Base-by-base conservation (phyloP, 2,888 invertebrate species). In the Thera britannica region DNA sequence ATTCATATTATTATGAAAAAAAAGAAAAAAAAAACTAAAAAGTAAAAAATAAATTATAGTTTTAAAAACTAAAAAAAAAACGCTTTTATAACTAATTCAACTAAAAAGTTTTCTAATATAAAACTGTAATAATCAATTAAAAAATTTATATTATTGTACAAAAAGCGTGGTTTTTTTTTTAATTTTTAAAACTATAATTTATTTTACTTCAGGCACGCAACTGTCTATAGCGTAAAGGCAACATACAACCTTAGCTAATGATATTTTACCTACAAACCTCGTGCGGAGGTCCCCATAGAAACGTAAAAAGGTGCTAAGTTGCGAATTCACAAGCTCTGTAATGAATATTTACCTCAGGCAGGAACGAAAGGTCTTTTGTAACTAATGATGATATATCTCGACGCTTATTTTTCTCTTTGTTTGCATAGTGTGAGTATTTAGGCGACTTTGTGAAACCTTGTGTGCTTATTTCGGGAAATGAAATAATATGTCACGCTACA, bases 321-420 rank as follows among this genome's bases (percentile, higher is more conserved):
- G 56, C 55, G 38, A 61, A 65, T 55, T 58, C 46, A 56, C 63
- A 62, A n/a, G 52, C 55, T 44, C 23, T 9, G 51, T 69, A 66
- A 69, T 69, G 65, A 69, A 66, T 60, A 69, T 69, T 69, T 69
- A 69, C 69, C 59, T 51, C 62, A 57, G 12, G 62, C 44, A 62
- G 54, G 34, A 62, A 65, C 55, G 51, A 69, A 62, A 65, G 65
- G 65, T 60, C 66, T 66, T 62, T 62, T 44, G 61, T 49, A 35
- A 48, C 56, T 65, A 69, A 69, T 69, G 65, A 63, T 69, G 65
- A 69, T 62, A 57, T 66, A 69, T 60, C n/a, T 9, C 38, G 41
- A 44, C 62, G 59, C 48, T 66, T 69, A 65, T 63, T 66, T 67
- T 66, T 66, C 59, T 46, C 46, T 59, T 65, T 69, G 69, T 69